Base-by-base conservation (phyloP, 2,888 invertebrate genomes). In the Microctonus brassicae region DNA sequence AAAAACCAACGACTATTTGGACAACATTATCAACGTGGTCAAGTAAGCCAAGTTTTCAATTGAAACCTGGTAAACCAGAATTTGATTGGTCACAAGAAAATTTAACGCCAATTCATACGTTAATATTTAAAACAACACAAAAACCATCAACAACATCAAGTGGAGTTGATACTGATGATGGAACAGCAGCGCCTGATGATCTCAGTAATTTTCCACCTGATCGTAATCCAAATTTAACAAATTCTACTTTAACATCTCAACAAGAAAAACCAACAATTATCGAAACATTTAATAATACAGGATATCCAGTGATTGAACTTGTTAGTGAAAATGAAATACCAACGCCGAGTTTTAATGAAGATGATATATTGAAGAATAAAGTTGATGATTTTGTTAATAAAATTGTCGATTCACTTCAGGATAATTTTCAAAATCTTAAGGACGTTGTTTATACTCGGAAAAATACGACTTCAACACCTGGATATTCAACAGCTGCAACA, bases 191-290 rank as follows among this genome's bases (percentile, higher is more conserved):
- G 0, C 90, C 91, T 0, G 93, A 94, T 80, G 93, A 95, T 74
- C 88, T 92, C 24, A 92, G 92, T 39, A 95, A 95, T 79, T 96
- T 96, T 88, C 95, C 95, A 17, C 95, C 95, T 0, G 95, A 95
- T 0, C 90, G 95, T 60, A 95, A 95, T 85, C 95, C 95, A 0
- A 93, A 95, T 88, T 88, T 95, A 0, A 95, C 95, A 75, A 91
- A 92, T 79, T 93, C 94, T 0, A 89, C 90, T 0, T 89, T 91
- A 0, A 89, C 90, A 26, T 87, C 90, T 9, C 88, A 88, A 62
- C 86, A 87, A 34, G 88, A 88, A 33, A 88, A 86, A 52, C 86
- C 87, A 4, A 86, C 85, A 0, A 73, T 85, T 13, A 81, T 85
- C 0, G 88, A 88, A 0, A 77, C 89, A 0, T 90, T 84, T 63